A percentile compares a stretch with the other conserved stretches of the same genome.
Evolutionary conservation across 2,113 vertebrate genomes (phyloP).

Genomic region (Oncorhynchus gorbuscha): DNA sequence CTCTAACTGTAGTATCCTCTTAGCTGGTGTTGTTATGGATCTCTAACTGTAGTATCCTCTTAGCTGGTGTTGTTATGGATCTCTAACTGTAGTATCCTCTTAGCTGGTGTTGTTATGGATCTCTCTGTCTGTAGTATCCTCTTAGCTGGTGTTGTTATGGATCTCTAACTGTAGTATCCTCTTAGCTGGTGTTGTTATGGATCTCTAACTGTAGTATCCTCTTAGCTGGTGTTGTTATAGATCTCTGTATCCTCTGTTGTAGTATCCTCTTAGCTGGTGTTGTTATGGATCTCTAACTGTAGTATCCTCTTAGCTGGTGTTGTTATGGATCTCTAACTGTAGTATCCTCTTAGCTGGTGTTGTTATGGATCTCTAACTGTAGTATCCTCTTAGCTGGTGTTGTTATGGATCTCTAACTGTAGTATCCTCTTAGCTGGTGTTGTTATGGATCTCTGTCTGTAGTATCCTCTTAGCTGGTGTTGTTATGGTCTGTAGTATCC

Average conservation of each 20-base stretch:
- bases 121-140: not conserved
- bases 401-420: not conserved
- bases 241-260: too few relatives aligned
- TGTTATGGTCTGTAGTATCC: not conserved
- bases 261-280: not conserved
- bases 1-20: too few relatives aligned
- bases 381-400: not conserved
- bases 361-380: not conserved
- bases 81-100: too few relatives aligned
- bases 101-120: too few relatives aligned
- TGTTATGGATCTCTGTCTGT: not conserved
- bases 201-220: not conserved
- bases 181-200: too few relatives aligned
- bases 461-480: not conserved
- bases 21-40: too few relatives aligned
- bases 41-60: too few relatives aligned
- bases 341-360: not conserved
- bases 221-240: not conserved
- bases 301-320: not conserved
- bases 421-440: not conserved
- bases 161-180: not conserved
- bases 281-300: not conserved
- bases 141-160: not conserved
- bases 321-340: not conserved
- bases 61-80: too few relatives aligned